Conservation (phyloP, 2,888 invertebrate species). For the Julus scanicus region DNA sequence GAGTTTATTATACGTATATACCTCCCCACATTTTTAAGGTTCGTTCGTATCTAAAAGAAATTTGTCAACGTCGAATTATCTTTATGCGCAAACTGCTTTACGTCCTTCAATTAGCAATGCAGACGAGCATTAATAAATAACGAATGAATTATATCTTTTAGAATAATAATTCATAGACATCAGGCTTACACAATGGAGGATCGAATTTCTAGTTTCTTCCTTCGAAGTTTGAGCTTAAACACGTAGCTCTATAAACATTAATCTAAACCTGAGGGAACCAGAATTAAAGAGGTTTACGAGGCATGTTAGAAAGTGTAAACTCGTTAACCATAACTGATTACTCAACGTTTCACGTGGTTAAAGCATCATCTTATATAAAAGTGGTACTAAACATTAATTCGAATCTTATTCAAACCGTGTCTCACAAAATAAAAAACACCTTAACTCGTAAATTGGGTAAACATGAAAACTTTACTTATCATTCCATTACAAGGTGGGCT, state of each 20-base stretch:
- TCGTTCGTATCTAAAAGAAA: background rate
- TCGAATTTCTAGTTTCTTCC: background rate
- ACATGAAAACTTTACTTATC: no score
- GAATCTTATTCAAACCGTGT: no score
- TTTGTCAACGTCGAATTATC: constrained; percentile 15
- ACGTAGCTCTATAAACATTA: background rate
- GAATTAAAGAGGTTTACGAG: background rate
- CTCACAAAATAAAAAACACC: no score
- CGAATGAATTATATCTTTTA: background rate
- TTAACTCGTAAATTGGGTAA: no score
- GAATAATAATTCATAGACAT: constrained; percentile 23
- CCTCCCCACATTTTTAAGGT: no score
- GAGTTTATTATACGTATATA: background rate
- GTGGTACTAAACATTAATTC: no score
- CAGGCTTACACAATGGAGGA: background rate
- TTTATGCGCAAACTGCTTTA: background rate
- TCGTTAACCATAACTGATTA: background rate
- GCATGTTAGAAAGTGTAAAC: background rate
- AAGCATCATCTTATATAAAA: no score
- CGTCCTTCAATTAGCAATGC: background rate
- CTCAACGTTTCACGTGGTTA: background rate
- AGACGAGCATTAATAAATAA: background rate
- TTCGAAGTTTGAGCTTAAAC: background rate
- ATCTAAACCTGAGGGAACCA: background rate
- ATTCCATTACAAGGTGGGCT: no score